Evolutionary conservation across 2,113 vertebrate genomes (phyloP).

Genomic region (Cacatua alba): DNA sequence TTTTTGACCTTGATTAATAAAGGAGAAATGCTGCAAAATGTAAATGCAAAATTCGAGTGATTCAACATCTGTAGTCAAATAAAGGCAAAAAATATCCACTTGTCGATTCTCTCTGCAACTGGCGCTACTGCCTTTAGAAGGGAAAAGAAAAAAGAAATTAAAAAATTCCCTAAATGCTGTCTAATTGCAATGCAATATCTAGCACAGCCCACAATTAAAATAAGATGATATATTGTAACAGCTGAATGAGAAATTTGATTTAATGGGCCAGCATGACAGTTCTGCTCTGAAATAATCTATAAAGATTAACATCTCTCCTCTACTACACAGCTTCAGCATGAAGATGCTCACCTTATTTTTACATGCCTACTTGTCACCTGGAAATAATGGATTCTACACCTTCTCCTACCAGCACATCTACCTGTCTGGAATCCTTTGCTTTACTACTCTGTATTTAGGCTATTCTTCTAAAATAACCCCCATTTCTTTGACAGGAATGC

Average conservation of each 20-base stretch:
- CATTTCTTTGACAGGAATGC: constrained; percentile 29
- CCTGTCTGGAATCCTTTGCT: constrained; percentile 27
- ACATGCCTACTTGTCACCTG: constrained; percentile 57
- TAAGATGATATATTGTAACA: neutral
- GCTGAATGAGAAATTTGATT: neutral
- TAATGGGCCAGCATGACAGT: neutral
- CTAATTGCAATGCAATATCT: neutral
- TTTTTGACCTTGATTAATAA: constrained; percentile 28
- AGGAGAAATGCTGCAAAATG: neutral
- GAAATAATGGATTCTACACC: constrained; percentile 70
- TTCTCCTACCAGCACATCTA: constrained; percentile 23
- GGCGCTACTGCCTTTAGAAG: neutral
- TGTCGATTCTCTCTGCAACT: neutral
- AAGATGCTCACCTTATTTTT: constrained; percentile 39
- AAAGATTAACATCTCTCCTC: neutral
- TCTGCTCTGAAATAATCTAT: constrained; percentile 24
- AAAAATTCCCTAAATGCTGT: constrained; percentile 2
- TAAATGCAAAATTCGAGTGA: neutral
- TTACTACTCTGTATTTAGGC: constrained; percentile 1
- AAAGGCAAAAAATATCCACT: neutral
- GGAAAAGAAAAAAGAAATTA: neutral
- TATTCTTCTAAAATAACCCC: neutral
- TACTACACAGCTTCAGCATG: constrained; percentile 23
- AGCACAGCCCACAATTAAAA: neutral
- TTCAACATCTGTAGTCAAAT: neutral